Evolutionary conservation across 23 tunicate genomes (phyloP).

Genomic region (Pegea sp.): DNA sequence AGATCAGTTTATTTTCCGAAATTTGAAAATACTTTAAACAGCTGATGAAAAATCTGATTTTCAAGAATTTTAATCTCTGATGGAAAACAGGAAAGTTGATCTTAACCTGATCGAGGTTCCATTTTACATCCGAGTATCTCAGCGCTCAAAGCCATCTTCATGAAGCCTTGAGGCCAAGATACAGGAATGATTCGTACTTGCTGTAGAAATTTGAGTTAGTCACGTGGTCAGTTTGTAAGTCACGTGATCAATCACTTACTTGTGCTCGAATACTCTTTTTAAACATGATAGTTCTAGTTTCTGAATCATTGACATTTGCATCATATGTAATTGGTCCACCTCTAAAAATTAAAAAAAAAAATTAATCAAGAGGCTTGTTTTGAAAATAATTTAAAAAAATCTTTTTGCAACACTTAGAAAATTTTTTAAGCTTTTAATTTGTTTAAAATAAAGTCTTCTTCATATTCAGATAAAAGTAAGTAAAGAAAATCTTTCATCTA

Average conservation of each 20-base stretch:
- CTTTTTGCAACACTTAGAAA: no score
- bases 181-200: constrained; percentile 12
- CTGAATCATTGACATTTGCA: constrained; percentile 6
- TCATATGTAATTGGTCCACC: constrained; percentile 1
- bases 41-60: not conserved
- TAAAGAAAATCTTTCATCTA: no score
- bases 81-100: not conserved
- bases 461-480: no score
- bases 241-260: no score
- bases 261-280: constrained; percentile 12
- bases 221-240: no score
- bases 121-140: constrained; percentile 28
- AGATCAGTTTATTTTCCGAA: no score
- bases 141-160: constrained; percentile 11
- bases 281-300: constrained; percentile 6
- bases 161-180: constrained; percentile 4
- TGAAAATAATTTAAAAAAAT: no score
- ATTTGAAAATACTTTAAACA: no score
- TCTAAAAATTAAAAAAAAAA: no score
- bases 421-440: no score
- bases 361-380: no score
- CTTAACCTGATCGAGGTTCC: constrained; percentile 11
- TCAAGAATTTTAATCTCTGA: not conserved
- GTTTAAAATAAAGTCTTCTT: no score
- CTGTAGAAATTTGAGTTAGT: constrained; percentile 5